Conservation (phyloP, 2,113 vertebrate genomes). For the Notothenia rossii region DNA sequence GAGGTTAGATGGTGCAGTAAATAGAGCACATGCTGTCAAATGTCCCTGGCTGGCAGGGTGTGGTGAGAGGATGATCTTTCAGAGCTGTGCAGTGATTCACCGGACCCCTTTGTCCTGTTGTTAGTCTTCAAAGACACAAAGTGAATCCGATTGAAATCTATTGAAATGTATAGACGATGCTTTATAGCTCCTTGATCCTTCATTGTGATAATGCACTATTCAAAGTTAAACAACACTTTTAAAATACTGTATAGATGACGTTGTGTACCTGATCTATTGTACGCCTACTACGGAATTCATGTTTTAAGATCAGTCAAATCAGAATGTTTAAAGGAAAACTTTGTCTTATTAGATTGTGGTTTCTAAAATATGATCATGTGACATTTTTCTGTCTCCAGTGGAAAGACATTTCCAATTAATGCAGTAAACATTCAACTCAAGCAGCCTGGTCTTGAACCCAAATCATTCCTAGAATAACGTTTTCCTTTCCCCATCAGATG, state of each 20-base stretch:
- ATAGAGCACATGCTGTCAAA: slow-evolving; percentile 47
- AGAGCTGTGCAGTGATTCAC: slow-evolving; percentile 44
- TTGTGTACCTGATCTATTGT: neutral
- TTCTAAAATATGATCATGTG: slow-evolving; percentile 26
- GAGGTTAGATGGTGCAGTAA: neutral
- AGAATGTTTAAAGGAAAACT: neutral
- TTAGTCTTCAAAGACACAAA: slow-evolving; percentile 46
- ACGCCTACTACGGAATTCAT: neutral
- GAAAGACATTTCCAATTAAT: slow-evolving; percentile 5
- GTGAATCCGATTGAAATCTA: slow-evolving; percentile 23
- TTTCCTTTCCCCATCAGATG: slow-evolving; percentile 17
- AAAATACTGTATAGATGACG: neutral
- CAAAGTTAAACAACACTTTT: slow-evolving; percentile 20
- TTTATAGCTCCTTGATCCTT: neutral
- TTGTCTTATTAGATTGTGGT: neutral
- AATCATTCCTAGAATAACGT: slow-evolving; percentile 15
- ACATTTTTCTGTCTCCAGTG: slow-evolving; percentile 3
- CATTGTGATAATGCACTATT: slow-evolving; percentile 19
- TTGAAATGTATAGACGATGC: slow-evolving; percentile 34
- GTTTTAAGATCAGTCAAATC: neutral
- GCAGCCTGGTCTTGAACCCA: slow-evolving; percentile 22
- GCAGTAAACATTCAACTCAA: slow-evolving; percentile 27
- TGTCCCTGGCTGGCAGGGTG: slow-evolving; percentile 66
- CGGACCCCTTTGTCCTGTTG: slow-evolving; percentile 61
- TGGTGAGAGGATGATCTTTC: slow-evolving; percentile 64